A percentile compares a stretch with the other conserved stretches of the same genome.
Evolutionary conservation across 1,140 invertebrate genomes (phyloP).

Genomic region (Drosophila rufa): DNA sequence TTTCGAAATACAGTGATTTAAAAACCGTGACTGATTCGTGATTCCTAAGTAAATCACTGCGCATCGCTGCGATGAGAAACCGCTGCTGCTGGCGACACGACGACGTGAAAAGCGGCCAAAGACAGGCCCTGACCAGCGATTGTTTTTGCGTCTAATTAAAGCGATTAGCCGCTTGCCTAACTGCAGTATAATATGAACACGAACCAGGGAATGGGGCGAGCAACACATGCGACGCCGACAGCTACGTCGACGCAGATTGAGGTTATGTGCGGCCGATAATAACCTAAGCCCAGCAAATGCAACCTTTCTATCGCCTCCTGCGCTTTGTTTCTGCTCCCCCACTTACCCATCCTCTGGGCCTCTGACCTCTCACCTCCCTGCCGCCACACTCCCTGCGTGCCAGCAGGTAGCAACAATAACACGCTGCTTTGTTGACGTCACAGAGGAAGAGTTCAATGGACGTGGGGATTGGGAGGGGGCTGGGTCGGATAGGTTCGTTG

Average conservation of each 20-base stretch:
- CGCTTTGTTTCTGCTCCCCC: constrained; percentile 1
- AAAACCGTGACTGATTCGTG: background rate
- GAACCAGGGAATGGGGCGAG: constrained; percentile 10
- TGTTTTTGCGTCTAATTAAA: constrained; percentile 22
- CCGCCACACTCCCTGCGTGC: background rate
- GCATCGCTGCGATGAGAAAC: constrained; percentile 33
- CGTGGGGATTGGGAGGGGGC: constrained; percentile 15
- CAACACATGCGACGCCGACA: constrained; percentile 54
- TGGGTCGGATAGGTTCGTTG: background rate
- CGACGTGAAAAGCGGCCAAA: constrained; percentile 26
- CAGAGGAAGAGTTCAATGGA: constrained; percentile 46
- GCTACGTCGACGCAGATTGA: constrained; percentile 44
- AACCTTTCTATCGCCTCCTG: constrained; percentile 18
- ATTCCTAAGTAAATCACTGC: constrained; percentile 5
- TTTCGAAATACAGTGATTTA: background rate
- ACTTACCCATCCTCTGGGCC: background rate
- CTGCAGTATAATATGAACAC: constrained; percentile 13
- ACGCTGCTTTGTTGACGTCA: constrained; percentile 52
- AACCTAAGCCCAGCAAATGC: constrained; percentile 40
- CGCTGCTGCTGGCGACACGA: constrained; percentile 38
- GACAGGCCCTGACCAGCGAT: constrained; percentile 19
- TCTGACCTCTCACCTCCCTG: constrained; percentile 1
- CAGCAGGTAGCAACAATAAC: constrained; percentile 50
- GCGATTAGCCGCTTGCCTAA: constrained; percentile 33
- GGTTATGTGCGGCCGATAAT: constrained; percentile 50